A percentile compares a stretch with the other conserved stretches of the same genome.
Conservation (phyloP, 2,797 vertebrate species). For the Gobionotothen gibberifrons region DNA sequence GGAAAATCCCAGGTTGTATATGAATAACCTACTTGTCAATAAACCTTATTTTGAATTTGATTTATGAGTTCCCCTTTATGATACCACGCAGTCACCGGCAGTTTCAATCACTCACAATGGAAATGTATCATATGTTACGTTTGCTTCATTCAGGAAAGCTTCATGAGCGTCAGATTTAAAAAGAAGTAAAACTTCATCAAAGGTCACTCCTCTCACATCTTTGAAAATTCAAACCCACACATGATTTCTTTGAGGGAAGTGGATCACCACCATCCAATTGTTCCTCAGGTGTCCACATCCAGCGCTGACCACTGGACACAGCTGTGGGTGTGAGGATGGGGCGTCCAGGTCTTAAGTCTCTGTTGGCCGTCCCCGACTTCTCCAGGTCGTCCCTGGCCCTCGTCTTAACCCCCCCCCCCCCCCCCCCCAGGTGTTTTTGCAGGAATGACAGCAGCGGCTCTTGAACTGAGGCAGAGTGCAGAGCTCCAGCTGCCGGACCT, state of each 20-base stretch:
- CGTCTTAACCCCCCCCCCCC: not conserved
- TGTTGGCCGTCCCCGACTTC: constrained; percentile 35
- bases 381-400: constrained; percentile 34
- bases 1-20: no score
- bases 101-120: constrained; percentile 22
- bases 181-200: constrained; percentile 53
- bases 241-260: constrained; percentile 33
- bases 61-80: constrained; percentile 18
- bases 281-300: constrained; percentile 29
- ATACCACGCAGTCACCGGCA: constrained; percentile 6
- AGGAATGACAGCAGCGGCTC: constrained; percentile 94
- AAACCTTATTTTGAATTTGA: no score
- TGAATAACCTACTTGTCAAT: no score
- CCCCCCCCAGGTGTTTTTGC: constrained; percentile 87
- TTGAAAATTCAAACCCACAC: constrained; percentile 44
- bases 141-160: constrained; percentile 42
- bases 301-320: constrained; percentile 21
- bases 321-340: constrained; percentile 39
- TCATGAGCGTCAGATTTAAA: constrained; percentile 22
- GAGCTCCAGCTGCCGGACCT: constrained; percentile 94
- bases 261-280: constrained; percentile 32
- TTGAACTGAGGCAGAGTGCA: constrained; percentile 94
- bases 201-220: constrained; percentile 29
- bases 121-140: constrained; percentile 31
- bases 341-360: constrained; percentile 45